A percentile compares a stretch with the other conserved stretches of the same genome.
These are phyloP conservation scores for Sebastes nivosus DNA, from an alignment of 2,797 vertebrate genomes.

Conservation along the genomic window DNA sequence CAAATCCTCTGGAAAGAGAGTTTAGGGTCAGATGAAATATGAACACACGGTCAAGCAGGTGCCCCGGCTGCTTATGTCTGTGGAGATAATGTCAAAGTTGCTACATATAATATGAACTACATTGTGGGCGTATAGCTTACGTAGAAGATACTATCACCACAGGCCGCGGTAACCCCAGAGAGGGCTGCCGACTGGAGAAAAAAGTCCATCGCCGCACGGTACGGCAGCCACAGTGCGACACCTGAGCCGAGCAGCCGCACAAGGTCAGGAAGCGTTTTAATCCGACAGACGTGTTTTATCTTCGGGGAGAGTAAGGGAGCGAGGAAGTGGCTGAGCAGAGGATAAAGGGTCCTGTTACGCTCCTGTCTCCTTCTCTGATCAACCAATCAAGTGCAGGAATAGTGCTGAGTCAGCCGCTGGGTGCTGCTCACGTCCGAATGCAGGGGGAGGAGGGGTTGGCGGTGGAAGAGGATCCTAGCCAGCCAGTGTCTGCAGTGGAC, in stretches of 20 bases:
- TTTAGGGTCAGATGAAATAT: background rate
- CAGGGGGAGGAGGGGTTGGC: constrained; percentile 70
- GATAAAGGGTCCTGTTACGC: constrained; percentile 65
- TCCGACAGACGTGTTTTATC: constrained; percentile 61
- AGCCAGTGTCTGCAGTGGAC: constrained; percentile 77
- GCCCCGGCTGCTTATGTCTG: background rate
- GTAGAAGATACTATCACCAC: constrained; percentile 19
- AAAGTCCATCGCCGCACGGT: background rate
- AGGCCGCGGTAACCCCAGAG: constrained; percentile 16
- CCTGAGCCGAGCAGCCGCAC: constrained; percentile 31
- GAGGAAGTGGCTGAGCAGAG: constrained; percentile 50
- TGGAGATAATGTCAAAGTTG: constrained; percentile 20
- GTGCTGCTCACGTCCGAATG: constrained; percentile 86
- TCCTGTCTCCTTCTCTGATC: constrained; percentile 83
- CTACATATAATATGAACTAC: background rate
- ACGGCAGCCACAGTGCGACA: background rate
- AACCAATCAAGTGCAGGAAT: constrained; percentile 81
- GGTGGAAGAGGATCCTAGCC: constrained; percentile 59
- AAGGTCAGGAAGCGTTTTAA: constrained; percentile 58
- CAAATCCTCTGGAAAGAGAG: background rate
- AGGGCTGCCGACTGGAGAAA: background rate
- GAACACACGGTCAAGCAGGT: constrained; percentile 22
- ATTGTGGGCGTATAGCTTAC: background rate
- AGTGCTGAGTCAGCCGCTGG: constrained; percentile 90
- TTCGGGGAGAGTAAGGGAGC: constrained; percentile 27